These are phyloP conservation scores for Danio albolineatus DNA, from an alignment of 2,797 vertebrate genomes.

Conservation along the genomic window DNA sequence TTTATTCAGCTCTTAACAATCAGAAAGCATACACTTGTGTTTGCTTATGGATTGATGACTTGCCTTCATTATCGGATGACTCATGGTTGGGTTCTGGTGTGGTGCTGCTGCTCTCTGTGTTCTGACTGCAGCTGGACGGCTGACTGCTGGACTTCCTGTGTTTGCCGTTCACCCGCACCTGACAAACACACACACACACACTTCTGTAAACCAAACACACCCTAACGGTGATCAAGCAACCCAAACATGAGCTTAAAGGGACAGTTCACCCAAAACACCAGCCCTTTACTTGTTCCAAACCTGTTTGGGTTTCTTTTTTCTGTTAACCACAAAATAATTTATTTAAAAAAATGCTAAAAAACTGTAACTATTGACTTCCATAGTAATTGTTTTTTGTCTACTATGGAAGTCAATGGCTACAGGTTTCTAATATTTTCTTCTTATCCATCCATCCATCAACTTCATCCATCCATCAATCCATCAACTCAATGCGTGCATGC, in stretches of 20 bases:
- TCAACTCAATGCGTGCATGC: too few relatives aligned
- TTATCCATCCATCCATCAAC: too few relatives aligned
- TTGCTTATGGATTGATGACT: slow-evolving; percentile 32
- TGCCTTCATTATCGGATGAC: slow-evolving; percentile 91
- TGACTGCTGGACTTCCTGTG: slow-evolving; percentile 92
- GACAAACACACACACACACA: slow-evolving; percentile 44
- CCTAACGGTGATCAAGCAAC: neutral
- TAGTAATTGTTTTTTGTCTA: too few relatives aligned
- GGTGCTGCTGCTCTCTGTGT: slow-evolving; percentile 94
- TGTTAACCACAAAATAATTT: too few relatives aligned
- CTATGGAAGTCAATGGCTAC: too few relatives aligned
- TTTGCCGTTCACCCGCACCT: slow-evolving; percentile 77
- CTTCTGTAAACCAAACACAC: slow-evolving; percentile 14
- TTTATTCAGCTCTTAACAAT: neutral
- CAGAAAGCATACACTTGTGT: neutral
- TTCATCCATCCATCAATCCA: too few relatives aligned
- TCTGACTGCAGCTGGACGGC: slow-evolving; percentile 94
- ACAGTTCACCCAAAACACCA: too few relatives aligned
- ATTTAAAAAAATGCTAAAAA: too few relatives aligned
- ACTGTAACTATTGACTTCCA: too few relatives aligned
- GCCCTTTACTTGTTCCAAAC: too few relatives aligned
- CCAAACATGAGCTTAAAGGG: neutral
- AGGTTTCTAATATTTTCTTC: too few relatives aligned
- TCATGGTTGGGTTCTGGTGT: slow-evolving; percentile 93
- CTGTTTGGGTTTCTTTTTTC: too few relatives aligned